Percentiles rank a stretch among this genome's conserved stretches.
Evolutionary conservation across 2,113 vertebrate species (phyloP).

Genomic region (Edolisoma coerulescens): DNA sequence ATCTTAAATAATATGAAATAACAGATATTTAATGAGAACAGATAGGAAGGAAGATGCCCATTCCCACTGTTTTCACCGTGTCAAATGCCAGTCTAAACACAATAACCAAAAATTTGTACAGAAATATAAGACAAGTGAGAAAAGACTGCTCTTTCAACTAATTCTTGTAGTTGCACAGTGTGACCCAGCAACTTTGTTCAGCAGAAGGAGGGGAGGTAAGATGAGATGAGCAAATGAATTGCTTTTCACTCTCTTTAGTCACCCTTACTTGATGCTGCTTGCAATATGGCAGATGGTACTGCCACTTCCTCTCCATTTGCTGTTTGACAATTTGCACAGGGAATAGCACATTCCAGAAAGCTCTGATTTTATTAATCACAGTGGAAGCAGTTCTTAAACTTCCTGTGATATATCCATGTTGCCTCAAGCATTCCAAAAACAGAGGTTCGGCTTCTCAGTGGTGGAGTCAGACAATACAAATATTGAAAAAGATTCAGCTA

Average conservation of each 20-base stretch:
- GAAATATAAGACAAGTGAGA: neutral
- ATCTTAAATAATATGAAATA: neutral
- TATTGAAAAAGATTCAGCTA: neutral
- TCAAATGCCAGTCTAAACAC: neutral
- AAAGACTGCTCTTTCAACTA: neutral
- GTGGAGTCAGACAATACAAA: neutral
- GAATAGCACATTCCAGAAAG: neutral
- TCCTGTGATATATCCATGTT: neutral
- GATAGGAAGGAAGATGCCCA: neutral
- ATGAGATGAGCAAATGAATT: neutral
- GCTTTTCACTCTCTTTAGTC: neutral
- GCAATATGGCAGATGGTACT: neutral
- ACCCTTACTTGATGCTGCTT: neutral
- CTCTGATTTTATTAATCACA: neutral
- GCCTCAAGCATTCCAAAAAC: neutral
- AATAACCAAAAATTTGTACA: neutral
- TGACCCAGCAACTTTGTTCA: neutral
- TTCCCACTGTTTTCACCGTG: neutral
- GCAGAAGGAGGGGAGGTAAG: neutral
- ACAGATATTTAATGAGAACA: neutral
- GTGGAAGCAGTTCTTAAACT: neutral
- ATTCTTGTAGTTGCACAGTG: neutral
- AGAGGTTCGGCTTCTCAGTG: neutral
- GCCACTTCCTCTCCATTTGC: neutral
- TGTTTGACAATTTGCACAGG: neutral